Evolutionary conservation across 37 sponge, comb jelly and placozoan genomes (phyloP).

Genomic region (Beroe ovata): DNA sequence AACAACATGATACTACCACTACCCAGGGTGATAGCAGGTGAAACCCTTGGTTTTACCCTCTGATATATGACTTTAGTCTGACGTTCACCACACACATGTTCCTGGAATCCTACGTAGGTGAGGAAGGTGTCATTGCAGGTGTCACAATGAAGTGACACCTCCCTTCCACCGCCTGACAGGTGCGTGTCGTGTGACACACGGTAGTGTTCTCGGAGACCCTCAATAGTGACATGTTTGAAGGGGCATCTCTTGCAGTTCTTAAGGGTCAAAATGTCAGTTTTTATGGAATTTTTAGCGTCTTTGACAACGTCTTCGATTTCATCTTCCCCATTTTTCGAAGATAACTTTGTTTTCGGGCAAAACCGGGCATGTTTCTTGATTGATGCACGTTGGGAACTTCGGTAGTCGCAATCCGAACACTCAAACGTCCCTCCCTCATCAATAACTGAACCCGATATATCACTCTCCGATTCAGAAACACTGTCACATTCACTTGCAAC

Average conservation of each 20-base stretch:
- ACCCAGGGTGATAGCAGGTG: slow-evolving; percentile 12
- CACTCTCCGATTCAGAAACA: slow-evolving; percentile 26
- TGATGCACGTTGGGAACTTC: not conserved
- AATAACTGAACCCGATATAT: not conserved
- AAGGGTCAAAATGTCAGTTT: not conserved
- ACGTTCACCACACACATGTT: slow-evolving; percentile 40
- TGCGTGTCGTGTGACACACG: slow-evolving; percentile 22
- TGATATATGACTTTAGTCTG: not conserved
- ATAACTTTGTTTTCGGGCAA: not conserved
- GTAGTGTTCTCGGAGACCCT: slow-evolving; percentile 39
- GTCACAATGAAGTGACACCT: not conserved
- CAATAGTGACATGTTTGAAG: slow-evolving; percentile 18
- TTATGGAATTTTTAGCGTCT: not conserved
- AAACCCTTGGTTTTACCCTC: not conserved
- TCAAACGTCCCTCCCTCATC: not conserved
- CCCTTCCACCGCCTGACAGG: not conserved
- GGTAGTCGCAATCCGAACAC: slow-evolving; percentile 25
- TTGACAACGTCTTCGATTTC: not conserved
- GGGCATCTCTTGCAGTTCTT: slow-evolving; percentile 18
- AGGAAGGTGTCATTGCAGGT: slow-evolving; percentile 7
- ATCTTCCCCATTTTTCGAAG: not conserved
- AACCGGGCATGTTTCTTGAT: not conserved
- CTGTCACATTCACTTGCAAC: slow-evolving; percentile 27
- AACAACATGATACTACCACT: not conserved
- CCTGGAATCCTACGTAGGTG: not conserved